These are phyloP conservation scores for Ceyx margarethae DNA, from an alignment of 2,113 vertebrate species.

Conservation along the genomic window DNA sequence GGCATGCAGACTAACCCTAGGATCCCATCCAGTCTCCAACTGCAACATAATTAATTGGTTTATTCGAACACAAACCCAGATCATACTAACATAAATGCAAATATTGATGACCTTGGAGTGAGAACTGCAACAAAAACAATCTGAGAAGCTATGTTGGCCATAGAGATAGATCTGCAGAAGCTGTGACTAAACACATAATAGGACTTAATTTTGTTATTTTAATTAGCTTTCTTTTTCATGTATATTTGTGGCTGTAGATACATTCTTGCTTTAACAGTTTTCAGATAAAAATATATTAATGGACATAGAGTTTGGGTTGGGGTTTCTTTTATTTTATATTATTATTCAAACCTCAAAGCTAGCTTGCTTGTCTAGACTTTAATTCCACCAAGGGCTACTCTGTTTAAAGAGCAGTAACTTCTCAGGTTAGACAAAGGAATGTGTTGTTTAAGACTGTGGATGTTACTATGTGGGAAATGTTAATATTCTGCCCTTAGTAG, in stretches of 20 bases:
- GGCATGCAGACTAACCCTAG: background rate
- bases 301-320: background rate
- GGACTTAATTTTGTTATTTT: background rate
- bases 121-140: background rate
- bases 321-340: background rate
- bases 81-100: background rate
- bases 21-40: background rate
- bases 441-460: background rate
- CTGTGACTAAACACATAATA: background rate
- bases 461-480: background rate
- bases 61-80: background rate
- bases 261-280: background rate
- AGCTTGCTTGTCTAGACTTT: background rate
- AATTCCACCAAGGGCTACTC: background rate
- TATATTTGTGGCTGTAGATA: background rate
- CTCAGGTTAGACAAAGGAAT: slow-evolving; percentile 1
- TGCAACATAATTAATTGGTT: background rate
- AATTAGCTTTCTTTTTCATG: background rate
- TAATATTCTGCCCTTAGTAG: background rate
- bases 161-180: background rate
- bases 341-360: background rate
- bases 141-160: background rate
- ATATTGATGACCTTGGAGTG: background rate
- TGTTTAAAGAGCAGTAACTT: background rate
- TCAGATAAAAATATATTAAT: background rate